Conservation (phyloP, 1,140 invertebrate genomes). For the Atta colombica region DNA sequence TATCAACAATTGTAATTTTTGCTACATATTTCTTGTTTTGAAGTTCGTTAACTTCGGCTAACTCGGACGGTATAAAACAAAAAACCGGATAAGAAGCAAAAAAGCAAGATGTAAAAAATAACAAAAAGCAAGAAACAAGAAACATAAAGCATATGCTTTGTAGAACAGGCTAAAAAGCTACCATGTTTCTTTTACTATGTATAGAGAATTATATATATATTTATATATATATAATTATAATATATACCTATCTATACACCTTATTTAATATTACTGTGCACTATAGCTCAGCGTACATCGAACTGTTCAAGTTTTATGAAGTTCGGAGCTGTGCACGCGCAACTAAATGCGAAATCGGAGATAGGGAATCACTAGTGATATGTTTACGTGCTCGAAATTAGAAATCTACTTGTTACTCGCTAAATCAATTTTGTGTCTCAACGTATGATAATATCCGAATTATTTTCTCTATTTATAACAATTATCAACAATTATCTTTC, state of each 20-base stretch:
- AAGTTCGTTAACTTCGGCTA: no score
- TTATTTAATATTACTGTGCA: constrained; percentile 72
- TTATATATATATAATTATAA: constrained; percentile 16
- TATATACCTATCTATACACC: constrained; percentile 42
- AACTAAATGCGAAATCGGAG: constrained; percentile 48
- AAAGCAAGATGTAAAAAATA: no score
- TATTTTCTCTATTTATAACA: neutral
- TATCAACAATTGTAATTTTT: no score
- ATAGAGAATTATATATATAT: neutral
- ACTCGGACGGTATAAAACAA: no score
- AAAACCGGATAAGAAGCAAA: no score
- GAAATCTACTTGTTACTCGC: constrained; percentile 70
- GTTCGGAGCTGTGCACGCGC: constrained; percentile 68
- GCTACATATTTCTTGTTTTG: no score
- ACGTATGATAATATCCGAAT: neutral
- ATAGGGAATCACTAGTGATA: constrained; percentile 69
- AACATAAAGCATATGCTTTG: no score
- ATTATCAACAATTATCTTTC: neutral
- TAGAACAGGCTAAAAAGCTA: neutral
- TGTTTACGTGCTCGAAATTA: constrained; percentile 85
- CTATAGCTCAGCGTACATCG: constrained; percentile 70
- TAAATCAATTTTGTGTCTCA: neutral
- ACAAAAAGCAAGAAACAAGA: no score
- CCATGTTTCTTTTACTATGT: neutral
- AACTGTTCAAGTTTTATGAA: constrained; percentile 65